phyloP scores from a whole-genome alignment of 2,797 vertebrate genomes.

The Huso huso region DNA sequence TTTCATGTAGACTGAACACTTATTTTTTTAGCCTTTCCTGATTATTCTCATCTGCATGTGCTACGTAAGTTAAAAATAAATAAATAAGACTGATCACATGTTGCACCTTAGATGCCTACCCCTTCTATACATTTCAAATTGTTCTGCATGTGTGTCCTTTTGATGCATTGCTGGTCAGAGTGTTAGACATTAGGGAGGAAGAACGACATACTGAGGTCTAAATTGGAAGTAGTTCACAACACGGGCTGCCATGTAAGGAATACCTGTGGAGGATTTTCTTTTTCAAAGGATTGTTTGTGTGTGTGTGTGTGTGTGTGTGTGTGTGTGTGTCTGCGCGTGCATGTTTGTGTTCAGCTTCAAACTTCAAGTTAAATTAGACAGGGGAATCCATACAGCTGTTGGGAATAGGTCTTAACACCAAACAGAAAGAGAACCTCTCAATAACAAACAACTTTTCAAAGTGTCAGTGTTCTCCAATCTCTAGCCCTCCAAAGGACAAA shows the following conservation, averaged over 20 bases:
- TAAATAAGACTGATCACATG: not conserved
- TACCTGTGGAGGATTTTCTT: not conserved
- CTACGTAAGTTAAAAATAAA: not conserved
- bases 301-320: not conserved
- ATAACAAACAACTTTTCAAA: not conserved
- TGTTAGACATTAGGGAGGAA: too few species aligned
- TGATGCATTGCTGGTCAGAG: too few species aligned
- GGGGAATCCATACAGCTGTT: slow-evolving; percentile 28
- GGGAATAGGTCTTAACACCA: slow-evolving; percentile 29
- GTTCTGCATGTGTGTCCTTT: too few species aligned
- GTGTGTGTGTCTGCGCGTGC: not conserved
- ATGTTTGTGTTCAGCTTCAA: slow-evolving; percentile 6
- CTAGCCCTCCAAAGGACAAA: not conserved
- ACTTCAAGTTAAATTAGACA: slow-evolving; percentile 15
- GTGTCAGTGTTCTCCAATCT: slow-evolving; percentile 2
- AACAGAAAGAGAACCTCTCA: slow-evolving; percentile 7
- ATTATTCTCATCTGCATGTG: not conserved
- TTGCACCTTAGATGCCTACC: too few species aligned
- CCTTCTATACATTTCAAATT: too few species aligned
- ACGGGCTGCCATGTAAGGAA: slow-evolving; percentile 1
- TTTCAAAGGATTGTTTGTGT: not conserved
- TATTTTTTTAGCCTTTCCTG: not conserved
- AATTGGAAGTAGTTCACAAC: not conserved
- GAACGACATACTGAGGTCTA: not conserved
- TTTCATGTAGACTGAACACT: too few species aligned